Percentiles rank a stretch among this genome's conserved stretches.
Conservation (phyloP, 2,888 invertebrate genomes). For the Dyspetes luteomarginatus region DNA sequence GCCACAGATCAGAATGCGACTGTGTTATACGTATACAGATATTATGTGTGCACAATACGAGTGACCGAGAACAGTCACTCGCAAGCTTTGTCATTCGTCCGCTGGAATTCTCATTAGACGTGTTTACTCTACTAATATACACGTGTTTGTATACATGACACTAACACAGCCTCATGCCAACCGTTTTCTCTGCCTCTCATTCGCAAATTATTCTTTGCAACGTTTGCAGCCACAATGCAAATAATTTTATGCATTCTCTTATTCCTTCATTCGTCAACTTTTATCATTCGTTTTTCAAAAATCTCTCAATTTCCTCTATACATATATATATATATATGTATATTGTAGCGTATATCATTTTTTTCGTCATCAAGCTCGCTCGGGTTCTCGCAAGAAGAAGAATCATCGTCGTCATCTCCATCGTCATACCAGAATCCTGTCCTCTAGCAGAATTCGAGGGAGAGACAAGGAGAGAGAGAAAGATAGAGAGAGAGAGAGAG, state of each 20-base stretch:
- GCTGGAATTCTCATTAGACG: slow-evolving; percentile 27
- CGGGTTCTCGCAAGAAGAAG: slow-evolving; percentile 16
- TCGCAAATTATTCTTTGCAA: not conserved
- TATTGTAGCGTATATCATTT: not conserved
- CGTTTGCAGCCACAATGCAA: not conserved
- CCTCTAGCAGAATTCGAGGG: slow-evolving; percentile 46
- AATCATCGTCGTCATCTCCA: slow-evolving; percentile 54
- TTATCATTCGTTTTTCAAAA: not conserved
- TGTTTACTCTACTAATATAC: slow-evolving; percentile 8
- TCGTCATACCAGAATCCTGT: slow-evolving; percentile 41
- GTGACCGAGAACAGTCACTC: slow-evolving; percentile 41
- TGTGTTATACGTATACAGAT: not conserved
- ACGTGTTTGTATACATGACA: slow-evolving; percentile 12
- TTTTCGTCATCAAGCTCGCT: slow-evolving; percentile 25
- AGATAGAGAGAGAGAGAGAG: slow-evolving; percentile 40
- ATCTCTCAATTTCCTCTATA: slow-evolving; percentile 6
- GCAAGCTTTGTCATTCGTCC: slow-evolving; percentile 31
- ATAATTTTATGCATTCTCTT: not conserved
- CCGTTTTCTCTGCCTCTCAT: not conserved
- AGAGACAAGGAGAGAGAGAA: slow-evolving; percentile 36
- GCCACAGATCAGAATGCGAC: slow-evolving; percentile 46
- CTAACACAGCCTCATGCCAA: not conserved
- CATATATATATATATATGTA: too few relatives aligned
- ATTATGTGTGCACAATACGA: slow-evolving; percentile 2
- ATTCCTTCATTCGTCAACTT: not conserved